Conservation (phyloP, 2,113 vertebrate species). For the Rhinopomastus cyanomelas region DNA sequence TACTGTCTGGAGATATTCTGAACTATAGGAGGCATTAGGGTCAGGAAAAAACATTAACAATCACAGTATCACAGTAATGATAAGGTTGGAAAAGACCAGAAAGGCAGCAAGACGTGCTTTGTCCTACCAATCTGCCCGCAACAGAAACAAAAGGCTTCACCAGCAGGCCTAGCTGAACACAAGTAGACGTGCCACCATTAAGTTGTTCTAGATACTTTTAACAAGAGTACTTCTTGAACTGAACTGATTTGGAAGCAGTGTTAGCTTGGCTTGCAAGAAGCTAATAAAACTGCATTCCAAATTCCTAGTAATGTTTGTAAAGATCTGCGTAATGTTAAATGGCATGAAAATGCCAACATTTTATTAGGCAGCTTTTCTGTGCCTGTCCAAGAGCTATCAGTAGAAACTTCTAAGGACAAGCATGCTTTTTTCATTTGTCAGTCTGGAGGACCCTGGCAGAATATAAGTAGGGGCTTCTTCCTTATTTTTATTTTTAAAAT, state of each 20-base stretch:
- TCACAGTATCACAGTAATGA: too few species aligned
- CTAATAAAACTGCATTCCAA: background rate
- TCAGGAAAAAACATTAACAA: background rate
- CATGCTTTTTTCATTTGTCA: background rate
- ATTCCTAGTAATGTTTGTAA: background rate
- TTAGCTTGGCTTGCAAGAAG: background rate
- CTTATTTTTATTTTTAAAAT: background rate
- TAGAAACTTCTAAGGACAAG: background rate
- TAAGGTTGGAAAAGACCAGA: too few species aligned
- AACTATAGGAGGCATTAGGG: background rate
- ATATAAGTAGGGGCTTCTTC: background rate
- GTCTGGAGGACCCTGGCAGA: background rate
- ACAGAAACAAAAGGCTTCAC: background rate
- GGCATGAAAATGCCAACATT: background rate
- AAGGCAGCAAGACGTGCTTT: background rate
- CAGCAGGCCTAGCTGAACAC: background rate
- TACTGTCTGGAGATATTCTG: background rate
- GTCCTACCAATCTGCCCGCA: background rate
- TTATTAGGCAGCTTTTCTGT: background rate
- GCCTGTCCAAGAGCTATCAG: background rate
- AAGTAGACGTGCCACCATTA: accelerated
- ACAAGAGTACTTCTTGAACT: background rate
- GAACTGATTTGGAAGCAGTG: background rate
- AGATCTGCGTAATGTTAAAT: background rate
- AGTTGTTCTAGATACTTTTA: background rate